These are phyloP conservation scores for Plecturocebus donacophilus DNA, from an alignment of 2,113 vertebrate genomes.

Conservation along the genomic window DNA sequence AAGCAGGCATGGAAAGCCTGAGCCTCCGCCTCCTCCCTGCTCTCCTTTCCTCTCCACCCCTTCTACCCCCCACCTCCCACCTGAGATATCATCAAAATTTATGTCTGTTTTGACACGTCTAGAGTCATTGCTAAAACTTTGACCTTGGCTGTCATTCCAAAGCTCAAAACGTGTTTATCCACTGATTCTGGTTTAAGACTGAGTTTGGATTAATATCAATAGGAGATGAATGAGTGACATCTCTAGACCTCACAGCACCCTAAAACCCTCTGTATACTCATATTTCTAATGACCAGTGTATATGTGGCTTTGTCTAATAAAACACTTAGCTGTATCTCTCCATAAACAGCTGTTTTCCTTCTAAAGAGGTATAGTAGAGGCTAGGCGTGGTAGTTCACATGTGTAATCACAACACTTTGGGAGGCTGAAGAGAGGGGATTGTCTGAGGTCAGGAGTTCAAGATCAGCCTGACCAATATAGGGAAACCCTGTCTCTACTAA, in stretches of 20 bases:
- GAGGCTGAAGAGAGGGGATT: too few species aligned
- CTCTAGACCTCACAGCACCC: neutral
- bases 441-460: too few species aligned
- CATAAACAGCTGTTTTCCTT: neutral
- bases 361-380: neutral
- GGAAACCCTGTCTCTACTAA: too few species aligned
- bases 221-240: neutral
- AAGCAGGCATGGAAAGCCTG: accelerated
- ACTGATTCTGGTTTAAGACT: neutral
- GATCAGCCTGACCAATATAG: too few species aligned
- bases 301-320: neutral
- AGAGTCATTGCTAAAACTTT: neutral
- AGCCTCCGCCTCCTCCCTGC: accelerated
- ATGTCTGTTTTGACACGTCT: neutral
- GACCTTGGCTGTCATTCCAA: neutral
- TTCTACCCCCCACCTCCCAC: neutral
- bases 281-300: neutral
- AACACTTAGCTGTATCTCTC: neutral
- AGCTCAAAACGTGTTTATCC: neutral
- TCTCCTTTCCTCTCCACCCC: neutral
- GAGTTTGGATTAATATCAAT: neutral
- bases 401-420: too few species aligned
- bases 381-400: too few species aligned
- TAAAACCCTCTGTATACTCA: accelerated
- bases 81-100: neutral